phyloP scores from a whole-genome alignment of 2,113 vertebrate species.

The Toxotes chatareus region DNA sequence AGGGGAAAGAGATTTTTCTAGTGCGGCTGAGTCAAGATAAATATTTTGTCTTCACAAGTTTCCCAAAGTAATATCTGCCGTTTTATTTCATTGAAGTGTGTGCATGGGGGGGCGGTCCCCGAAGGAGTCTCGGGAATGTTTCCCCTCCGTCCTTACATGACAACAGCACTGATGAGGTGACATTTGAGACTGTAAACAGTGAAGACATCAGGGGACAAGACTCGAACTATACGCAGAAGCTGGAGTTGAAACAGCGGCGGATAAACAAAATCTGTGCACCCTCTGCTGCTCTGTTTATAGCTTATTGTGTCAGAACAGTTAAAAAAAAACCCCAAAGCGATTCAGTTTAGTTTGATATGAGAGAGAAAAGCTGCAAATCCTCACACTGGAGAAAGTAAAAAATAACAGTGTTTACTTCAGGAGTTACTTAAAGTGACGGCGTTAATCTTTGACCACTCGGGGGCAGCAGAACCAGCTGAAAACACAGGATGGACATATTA shows the following conservation, averaged over 20 bases:
- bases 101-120: background rate
- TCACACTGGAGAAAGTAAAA: background rate
- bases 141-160: slow-evolving; percentile 9
- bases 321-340: background rate
- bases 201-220: slow-evolving; percentile 2
- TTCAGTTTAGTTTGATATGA: background rate
- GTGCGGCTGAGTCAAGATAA: slow-evolving; percentile 27
- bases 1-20: background rate
- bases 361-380: slow-evolving; percentile 2
- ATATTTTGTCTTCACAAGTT: slow-evolving; percentile 50
- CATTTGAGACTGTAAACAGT: slow-evolving; percentile 50
- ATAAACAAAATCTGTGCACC: background rate
- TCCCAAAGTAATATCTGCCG: slow-evolving; percentile 27
- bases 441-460: background rate
- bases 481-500: background rate
- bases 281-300: background rate
- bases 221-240: background rate
- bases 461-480: background rate
- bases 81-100: slow-evolving; percentile 1
- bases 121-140: slow-evolving; percentile 10
- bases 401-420: background rate
- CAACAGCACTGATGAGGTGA: slow-evolving; percentile 36
- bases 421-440: background rate
- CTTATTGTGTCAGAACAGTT: too few species aligned
- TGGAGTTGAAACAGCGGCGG: slow-evolving; percentile 10